Evolutionary conservation across 2,113 vertebrate species (phyloP), one percentile per base, ranked within the genome.

Genomic region (Trogon surrucura): DNA sequence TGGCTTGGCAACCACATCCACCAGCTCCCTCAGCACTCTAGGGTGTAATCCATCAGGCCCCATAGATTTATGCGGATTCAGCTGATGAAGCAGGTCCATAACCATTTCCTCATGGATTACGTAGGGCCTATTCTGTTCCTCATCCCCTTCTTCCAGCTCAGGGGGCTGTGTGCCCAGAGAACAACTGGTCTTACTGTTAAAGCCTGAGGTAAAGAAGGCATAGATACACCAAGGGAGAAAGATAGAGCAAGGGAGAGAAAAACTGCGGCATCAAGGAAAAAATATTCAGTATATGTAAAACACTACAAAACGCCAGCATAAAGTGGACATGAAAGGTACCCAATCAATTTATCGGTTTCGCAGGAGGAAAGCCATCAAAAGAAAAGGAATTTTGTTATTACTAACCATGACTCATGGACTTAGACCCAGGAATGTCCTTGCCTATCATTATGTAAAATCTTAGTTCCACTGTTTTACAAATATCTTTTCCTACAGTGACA

Each of bases 401-500:
- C 36, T 85, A 62, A 70, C 9, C 29, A 73, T 2, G 1, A 75
- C 51, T 84, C 73, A 48, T 27, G 16, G 62, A 54, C 61, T 58
- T 81, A 38, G 11, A 32, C 47, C 80, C 58, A 70, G 23, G 57
- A 94, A 73, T 60, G 71, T 62, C 58, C 62, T 92, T 93, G 82
- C 82, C 75, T 85, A 57, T 82, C 75, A 80, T 91, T 93, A 93
- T 66, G 51, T 91, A 95, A 96, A 94, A 93, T 47, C 67, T 77
- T 51, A 54, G 84, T 81, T 71, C 70, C 65, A 88, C 41, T 3
- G 2, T 89, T 95, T 94, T 72, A 87, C 57, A 91, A 96, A 73
- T 80, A 77, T 64, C 12, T 72, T 97, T 91, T 88, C 62, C 79
- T 80, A 60, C 57, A 93, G 85, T 94, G 67, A 93, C 50, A 72